phyloP scores from a whole-genome alignment of 1,140 invertebrate species.

The Atta colombica region DNA sequence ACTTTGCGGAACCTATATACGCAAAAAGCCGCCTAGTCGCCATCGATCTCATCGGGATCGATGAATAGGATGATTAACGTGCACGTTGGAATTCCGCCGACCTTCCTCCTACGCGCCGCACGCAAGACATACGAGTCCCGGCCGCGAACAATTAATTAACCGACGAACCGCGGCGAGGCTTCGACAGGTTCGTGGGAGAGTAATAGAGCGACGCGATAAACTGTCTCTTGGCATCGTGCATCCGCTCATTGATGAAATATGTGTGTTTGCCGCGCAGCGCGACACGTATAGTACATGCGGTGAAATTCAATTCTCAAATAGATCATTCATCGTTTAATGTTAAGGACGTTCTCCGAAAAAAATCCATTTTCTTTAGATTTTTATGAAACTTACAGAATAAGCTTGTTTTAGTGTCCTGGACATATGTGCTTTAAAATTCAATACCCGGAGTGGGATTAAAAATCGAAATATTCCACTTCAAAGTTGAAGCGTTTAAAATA shows the following conservation, averaged over 20 bases:
- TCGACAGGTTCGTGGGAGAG: slow-evolving; percentile 61
- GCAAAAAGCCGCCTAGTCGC: slow-evolving; percentile 35
- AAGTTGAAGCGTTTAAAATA: no score
- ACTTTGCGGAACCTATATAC: slow-evolving; percentile 48
- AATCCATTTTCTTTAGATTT: no score
- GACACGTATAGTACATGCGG: not conserved
- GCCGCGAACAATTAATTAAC: slow-evolving; percentile 72
- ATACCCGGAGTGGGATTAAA: no score
- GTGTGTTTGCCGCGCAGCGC: not conserved
- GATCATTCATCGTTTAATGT: slow-evolving; percentile 35
- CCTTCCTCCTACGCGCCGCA: slow-evolving; percentile 61
- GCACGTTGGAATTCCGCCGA: slow-evolving; percentile 55
- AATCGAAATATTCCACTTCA: no score
- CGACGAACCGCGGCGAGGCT: slow-evolving; percentile 34
- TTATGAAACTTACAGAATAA: no score
- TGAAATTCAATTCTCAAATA: slow-evolving; percentile 55
- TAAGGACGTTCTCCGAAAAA: not conserved
- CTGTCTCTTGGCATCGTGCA: slow-evolving; percentile 30
- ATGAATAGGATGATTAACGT: slow-evolving; percentile 75
- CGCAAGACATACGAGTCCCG: slow-evolving; percentile 45
- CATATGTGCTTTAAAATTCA: no score
- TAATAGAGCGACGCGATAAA: slow-evolving; percentile 46
- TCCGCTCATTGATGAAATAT: slow-evolving; percentile 15
- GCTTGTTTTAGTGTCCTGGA: no score
- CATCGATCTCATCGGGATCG: slow-evolving; percentile 67